Percentiles rank a stretch among this genome's conserved stretches.
Conservation (phyloP, 2,113 vertebrate species). For the Hiodon tergisus region DNA sequence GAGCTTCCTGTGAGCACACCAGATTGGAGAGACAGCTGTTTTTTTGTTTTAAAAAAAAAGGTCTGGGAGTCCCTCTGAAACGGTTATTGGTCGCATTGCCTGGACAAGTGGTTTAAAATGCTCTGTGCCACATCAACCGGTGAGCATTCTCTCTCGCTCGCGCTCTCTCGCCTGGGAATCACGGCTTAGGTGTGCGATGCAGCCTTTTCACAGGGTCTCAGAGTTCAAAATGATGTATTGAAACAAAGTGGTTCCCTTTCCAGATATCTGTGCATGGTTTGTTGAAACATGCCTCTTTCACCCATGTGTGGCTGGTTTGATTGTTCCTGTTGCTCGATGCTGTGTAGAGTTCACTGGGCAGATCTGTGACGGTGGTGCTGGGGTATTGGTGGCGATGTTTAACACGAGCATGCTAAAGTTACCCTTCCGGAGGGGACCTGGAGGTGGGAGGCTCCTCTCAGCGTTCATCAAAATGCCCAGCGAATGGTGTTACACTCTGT, state of each 20-base stretch:
- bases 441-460: not conserved
- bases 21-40: conserved; percentile 61
- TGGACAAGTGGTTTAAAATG: conserved; percentile 47
- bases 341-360: not conserved
- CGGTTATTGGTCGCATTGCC: conserved; percentile 27
- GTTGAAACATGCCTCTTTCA: not conserved
- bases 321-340: not conserved
- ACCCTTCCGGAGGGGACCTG: not conserved
- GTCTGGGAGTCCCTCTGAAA: conserved; percentile 45
- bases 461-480: not conserved
- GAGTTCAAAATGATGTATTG: too few relatives aligned
- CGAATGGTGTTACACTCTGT: not conserved
- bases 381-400: conserved; percentile 4
- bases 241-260: too few relatives aligned
- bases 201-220: not conserved
- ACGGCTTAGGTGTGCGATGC: not conserved
- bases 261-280: too few relatives aligned
- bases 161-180: not conserved
- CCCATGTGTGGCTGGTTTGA: not conserved
- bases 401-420: not conserved
- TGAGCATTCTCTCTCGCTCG: conserved; percentile 41
- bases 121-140: conserved; percentile 63
- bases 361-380: not conserved
- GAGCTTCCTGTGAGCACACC: conserved; percentile 56
- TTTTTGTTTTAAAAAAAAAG: conserved; percentile 52